Base-by-base conservation (phyloP, 2,113 vertebrate species). In the Cyanoderma ruficeps region DNA sequence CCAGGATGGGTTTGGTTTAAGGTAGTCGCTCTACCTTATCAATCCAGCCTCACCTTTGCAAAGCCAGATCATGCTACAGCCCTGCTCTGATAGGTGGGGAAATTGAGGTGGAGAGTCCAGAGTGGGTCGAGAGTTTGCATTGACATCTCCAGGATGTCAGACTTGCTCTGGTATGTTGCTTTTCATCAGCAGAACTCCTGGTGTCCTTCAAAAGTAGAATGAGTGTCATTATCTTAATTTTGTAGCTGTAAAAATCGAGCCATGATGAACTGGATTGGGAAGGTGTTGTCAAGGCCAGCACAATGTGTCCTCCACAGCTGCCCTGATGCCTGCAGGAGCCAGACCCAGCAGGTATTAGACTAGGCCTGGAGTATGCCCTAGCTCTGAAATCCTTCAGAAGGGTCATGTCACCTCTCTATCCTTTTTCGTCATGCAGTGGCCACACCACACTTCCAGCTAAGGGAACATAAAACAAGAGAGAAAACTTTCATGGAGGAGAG, bases 41-140 rank as follows among this genome's bases (percentile, higher is more conserved):
- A 74, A 19, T 68, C 15, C 52, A 90, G 35, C 33, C 23, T 77
- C 22, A 52, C 24, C 27, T 86, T 77, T 79, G 19, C 19, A 52
- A 75, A 85, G 46, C 11, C 12, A 15, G 20, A 11, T 41, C 12
- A 23, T 61, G 16, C 33, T 70, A 30, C 39, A 1, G 0, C 35
- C 25, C 20, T 84, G 50, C 47, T 82, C 82, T 57, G 13, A 9
- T 7, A 53, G n/a, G 23, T 30, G 42, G 84, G 20, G 27, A 90
- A 86, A 67, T 50, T n/a, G 42, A 81, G 64, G 27, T 59, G 61
- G 24, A 6, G 31, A 37, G 13, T 49, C 41, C 30, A 69, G 28
- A 69, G 35, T 0, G 0, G 11, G 33, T 52, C 1, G 3, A 60
- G 28, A 63, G 39, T 71, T 93, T 87, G 17, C 20, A 31, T 0